phyloP scores from a whole-genome alignment of 2,888 invertebrate species.

The Troilus luridus region DNA sequence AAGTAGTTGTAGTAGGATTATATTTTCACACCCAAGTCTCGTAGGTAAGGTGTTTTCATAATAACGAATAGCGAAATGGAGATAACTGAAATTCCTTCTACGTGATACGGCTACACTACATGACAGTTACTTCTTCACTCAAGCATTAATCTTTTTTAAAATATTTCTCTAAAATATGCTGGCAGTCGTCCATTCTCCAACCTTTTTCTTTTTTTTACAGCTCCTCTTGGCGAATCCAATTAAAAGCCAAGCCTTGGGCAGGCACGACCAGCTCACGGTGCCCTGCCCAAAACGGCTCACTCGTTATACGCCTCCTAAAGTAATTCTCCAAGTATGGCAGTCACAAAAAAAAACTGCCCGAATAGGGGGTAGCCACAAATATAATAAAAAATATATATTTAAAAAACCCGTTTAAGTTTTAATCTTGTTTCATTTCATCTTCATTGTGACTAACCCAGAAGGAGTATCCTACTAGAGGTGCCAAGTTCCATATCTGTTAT shows the following conservation, averaged over 20 bases:
- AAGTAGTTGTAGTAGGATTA: too few relatives aligned
- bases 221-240: neutral
- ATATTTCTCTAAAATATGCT: neutral
- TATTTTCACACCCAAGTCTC: too few relatives aligned
- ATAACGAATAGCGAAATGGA: too few relatives aligned
- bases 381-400: neutral
- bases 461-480: too few relatives aligned
- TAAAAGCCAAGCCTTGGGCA: conserved; percentile 36
- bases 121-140: neutral
- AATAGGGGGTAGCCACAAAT: neutral
- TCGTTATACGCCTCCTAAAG: neutral
- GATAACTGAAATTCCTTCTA: too few relatives aligned
- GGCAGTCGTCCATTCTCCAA: neutral
- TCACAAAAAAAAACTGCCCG: neutral
- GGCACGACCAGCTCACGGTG: neutral
- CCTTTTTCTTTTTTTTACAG: neutral
- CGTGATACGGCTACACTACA: too few relatives aligned
- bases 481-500: too few relatives aligned
- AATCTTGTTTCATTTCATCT: neutral
- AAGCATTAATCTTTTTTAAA: neutral
- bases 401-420: neutral
- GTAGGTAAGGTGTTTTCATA: too few relatives aligned
- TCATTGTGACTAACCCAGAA: neutral
- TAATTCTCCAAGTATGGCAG: neutral
- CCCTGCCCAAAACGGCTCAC: neutral